phyloP scores from a whole-genome alignment of 2,797 vertebrate genomes.

The Phyllotis vaccarum region DNA sequence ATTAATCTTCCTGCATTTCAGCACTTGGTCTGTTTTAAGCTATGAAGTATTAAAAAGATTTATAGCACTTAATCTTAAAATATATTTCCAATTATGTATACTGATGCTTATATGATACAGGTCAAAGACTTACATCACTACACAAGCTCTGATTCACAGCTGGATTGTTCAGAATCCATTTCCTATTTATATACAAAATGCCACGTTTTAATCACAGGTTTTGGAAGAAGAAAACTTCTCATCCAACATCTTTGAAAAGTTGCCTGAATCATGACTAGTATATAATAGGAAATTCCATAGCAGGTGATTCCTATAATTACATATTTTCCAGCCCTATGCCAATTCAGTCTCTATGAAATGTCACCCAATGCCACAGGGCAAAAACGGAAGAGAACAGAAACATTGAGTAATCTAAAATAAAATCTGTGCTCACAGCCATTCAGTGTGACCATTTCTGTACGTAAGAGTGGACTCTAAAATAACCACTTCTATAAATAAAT shows the following conservation, averaged over 20 bases:
- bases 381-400: slow-evolving; percentile 78
- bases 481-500: slow-evolving; percentile 75
- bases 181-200: slow-evolving; percentile 87
- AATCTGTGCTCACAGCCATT: slow-evolving; percentile 69
- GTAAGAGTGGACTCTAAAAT: slow-evolving; percentile 69
- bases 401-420: slow-evolving; percentile 85
- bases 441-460: slow-evolving; percentile 56
- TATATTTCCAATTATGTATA: slow-evolving; percentile 73
- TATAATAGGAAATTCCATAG: slow-evolving; percentile 86
- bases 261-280: slow-evolving; percentile 74
- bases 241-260: slow-evolving; percentile 84
- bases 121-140: slow-evolving; percentile 74
- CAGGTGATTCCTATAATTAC: slow-evolving; percentile 85
- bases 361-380: slow-evolving; percentile 87
- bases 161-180: slow-evolving; percentile 80
- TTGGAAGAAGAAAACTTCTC: slow-evolving; percentile 87
- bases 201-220: slow-evolving; percentile 86
- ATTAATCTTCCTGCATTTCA: slow-evolving; percentile 43
- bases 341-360: slow-evolving; percentile 87
- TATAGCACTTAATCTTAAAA: slow-evolving; percentile 72
- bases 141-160: slow-evolving; percentile 72
- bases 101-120: slow-evolving; percentile 62
- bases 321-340: slow-evolving; percentile 81
- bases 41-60: slow-evolving; percentile 34
- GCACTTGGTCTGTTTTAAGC: slow-evolving; percentile 42